Evolutionary conservation across 1,140 invertebrate species (phyloP).

Genomic region (Drosophila ercepeae): DNA sequence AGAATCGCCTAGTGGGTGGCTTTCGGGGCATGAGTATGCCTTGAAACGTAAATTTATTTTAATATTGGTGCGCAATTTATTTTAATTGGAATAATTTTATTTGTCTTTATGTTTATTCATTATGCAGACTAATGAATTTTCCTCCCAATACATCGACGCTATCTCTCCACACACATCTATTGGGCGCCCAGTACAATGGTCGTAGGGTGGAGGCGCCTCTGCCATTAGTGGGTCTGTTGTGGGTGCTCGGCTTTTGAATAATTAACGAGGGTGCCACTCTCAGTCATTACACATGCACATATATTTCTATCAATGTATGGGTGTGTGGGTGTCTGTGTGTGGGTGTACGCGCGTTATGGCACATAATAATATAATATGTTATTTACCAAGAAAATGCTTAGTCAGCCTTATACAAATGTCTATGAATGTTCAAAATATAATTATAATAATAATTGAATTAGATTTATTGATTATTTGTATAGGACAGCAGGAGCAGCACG

Average conservation of each 20-base stretch:
- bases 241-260: slow-evolving; percentile 78
- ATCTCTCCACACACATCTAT: slow-evolving; percentile 54
- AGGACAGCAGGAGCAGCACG: slow-evolving; percentile 52
- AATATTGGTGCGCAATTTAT: slow-evolving; percentile 82
- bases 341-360: slow-evolving; percentile 54
- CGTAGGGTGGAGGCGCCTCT: slow-evolving; percentile 16
- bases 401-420: slow-evolving; percentile 82
- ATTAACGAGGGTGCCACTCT: slow-evolving; percentile 79
- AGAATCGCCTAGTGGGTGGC: slow-evolving; percentile 18
- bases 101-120: slow-evolving; percentile 83
- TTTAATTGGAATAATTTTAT: slow-evolving; percentile 83
- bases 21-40: slow-evolving; percentile 29
- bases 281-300: slow-evolving; percentile 54
- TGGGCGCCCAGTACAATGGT: slow-evolving; percentile 15
- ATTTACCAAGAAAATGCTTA: slow-evolving; percentile 82
- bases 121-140: slow-evolving; percentile 79
- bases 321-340: slow-evolving; percentile 12
- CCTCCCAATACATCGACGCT: slow-evolving; percentile 50
- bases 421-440: slow-evolving; percentile 83
- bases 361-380: slow-evolving; percentile 82
- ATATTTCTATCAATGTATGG: neutral
- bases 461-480: slow-evolving; percentile 82
- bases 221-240: slow-evolving; percentile 62
- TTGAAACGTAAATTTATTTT: slow-evolving; percentile 73
- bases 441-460: slow-evolving; percentile 83